Conservation (phyloP, 2,113 vertebrate species). For the Chaenocephalus aceratus region DNA sequence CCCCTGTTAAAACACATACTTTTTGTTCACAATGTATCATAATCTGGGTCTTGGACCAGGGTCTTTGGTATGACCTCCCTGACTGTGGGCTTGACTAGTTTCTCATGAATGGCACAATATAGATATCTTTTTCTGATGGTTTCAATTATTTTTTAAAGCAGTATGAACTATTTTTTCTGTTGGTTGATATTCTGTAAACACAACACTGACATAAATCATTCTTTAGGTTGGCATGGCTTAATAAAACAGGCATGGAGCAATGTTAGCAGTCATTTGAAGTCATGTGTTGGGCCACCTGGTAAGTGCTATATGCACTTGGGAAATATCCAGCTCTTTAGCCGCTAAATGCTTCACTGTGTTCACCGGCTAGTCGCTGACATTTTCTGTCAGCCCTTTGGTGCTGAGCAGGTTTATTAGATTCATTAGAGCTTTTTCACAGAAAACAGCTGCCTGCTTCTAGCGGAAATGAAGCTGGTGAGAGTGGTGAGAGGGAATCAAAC, state of each 20-base stretch:
- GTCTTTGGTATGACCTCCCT: too few relatives aligned
- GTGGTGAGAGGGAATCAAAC: neutral
- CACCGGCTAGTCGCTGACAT: conserved; percentile 8
- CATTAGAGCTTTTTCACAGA: neutral
- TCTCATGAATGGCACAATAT: too few relatives aligned
- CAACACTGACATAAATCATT: neutral
- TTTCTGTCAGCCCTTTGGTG: conserved; percentile 13
- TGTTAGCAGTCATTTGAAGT: neutral
- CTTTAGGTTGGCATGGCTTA: neutral
- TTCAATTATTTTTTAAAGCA: neutral
- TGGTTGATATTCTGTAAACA: neutral
- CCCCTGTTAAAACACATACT: too few relatives aligned
- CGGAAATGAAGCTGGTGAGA: conserved; percentile 14
- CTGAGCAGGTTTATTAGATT: conserved; percentile 9
- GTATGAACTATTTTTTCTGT: neutral
- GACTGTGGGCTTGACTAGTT: too few relatives aligned
- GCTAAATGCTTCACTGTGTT: conserved; percentile 20
- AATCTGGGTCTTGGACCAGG: too few relatives aligned
- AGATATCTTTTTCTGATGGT: too few relatives aligned
- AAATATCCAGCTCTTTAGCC: conserved; percentile 14
- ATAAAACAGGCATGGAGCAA: neutral
- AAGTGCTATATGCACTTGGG: conserved; percentile 3
- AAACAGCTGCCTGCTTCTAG: conserved; percentile 24
- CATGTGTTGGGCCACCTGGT: neutral
- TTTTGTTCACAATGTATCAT: too few relatives aligned